Conservation (phyloP, 2,888 invertebrate species). For the Sceliomorpha sp. region DNA sequence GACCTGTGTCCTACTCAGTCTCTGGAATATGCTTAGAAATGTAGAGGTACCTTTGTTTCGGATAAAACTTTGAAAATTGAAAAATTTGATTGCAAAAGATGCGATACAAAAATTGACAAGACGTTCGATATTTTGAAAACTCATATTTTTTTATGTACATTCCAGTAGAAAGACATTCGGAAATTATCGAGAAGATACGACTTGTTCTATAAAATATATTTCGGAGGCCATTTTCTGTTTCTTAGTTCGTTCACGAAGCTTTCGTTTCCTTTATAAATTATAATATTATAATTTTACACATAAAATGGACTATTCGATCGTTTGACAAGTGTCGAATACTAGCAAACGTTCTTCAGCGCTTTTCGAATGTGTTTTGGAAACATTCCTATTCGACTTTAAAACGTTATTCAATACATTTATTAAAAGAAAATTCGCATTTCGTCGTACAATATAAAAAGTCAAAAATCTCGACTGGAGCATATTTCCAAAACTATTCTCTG, state of each 20-base stretch:
- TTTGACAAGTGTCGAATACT: neutral
- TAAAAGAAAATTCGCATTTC: too few relatives aligned
- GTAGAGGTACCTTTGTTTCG: too few relatives aligned
- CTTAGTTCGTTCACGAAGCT: conserved; percentile 36
- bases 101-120: too few relatives aligned
- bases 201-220: conserved; percentile 55
- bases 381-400: neutral
- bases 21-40: too few relatives aligned
- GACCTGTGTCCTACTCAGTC: too few relatives aligned
- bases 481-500: neutral
- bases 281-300: conserved; percentile 46
- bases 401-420: neutral
- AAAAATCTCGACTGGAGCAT: neutral
- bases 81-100: too few relatives aligned
- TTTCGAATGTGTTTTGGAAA: neutral
- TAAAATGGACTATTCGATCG: conserved; percentile 10
- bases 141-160: too few relatives aligned
- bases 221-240: conserved; percentile 49
- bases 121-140: too few relatives aligned
- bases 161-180: too few relatives aligned
- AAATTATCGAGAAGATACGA: conserved; percentile 39
- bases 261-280: conserved; percentile 48
- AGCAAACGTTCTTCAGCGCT: neutral
- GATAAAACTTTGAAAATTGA: too few relatives aligned
- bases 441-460: conserved; percentile 6